Evolutionary conservation across 1,140 invertebrate species (phyloP).

Genomic region (Drosophila carrolli): DNA sequence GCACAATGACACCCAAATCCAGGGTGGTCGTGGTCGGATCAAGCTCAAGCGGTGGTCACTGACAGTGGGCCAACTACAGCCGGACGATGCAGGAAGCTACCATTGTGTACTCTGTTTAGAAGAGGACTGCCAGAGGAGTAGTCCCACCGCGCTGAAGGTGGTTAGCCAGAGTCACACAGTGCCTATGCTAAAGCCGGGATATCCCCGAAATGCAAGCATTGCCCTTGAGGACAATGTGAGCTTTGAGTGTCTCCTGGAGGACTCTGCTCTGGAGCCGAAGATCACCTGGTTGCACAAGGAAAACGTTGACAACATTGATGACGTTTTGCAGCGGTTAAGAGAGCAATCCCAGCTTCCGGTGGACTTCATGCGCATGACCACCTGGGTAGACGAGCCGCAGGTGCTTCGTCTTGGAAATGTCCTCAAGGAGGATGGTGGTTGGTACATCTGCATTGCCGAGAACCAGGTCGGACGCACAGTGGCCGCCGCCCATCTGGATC

Average conservation of each 20-base stretch:
- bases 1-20: slow-evolving; percentile 86
- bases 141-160: slow-evolving; percentile 84
- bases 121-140: slow-evolving; percentile 89
- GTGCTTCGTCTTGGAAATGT: slow-evolving; percentile 92
- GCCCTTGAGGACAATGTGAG: slow-evolving; percentile 88
- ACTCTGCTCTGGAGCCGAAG: slow-evolving; percentile 90
- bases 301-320: slow-evolving; percentile 19
- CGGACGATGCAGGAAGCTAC: slow-evolving; percentile 92
- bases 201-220: slow-evolving; percentile 92
- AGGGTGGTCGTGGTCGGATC: slow-evolving; percentile 71
- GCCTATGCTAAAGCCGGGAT: slow-evolving; percentile 90
- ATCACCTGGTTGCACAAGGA: slow-evolving; percentile 88
- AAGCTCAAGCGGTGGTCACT: slow-evolving; percentile 88
- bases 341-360: not conserved
- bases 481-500: slow-evolving; percentile 91
- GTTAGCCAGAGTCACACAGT: slow-evolving; percentile 88
- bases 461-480: slow-evolving; percentile 92
- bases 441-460: slow-evolving; percentile 96
- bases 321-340: slow-evolving; percentile 21
- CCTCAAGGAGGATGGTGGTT: slow-evolving; percentile 93
- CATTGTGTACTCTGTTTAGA: slow-evolving; percentile 92
- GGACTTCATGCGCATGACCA: slow-evolving; percentile 7
- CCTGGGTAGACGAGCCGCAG: slow-evolving; percentile 85
- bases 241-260: slow-evolving; percentile 88
- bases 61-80: slow-evolving; percentile 89